Conservation (phyloP, 2,888 invertebrate species). For the Yponomeuta plumbellus region DNA sequence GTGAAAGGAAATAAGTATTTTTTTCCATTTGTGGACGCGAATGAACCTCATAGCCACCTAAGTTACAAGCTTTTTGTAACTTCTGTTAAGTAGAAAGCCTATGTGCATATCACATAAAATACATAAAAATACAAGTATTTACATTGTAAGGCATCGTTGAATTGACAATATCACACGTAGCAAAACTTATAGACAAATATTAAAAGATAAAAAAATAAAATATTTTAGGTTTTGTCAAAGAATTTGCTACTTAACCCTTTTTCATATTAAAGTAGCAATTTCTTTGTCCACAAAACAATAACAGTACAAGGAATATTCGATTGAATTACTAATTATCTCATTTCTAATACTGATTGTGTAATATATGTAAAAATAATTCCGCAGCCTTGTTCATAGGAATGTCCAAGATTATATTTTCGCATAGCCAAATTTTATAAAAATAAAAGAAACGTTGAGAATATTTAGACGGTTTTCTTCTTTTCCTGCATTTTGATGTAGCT, state of each 20-base stretch:
- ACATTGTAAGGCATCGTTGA: neutral
- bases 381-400: neutral
- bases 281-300: neutral
- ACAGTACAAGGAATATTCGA: too few relatives aligned
- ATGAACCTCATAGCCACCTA: too few relatives aligned
- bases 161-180: constrained; percentile 1
- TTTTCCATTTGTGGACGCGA: too few relatives aligned
- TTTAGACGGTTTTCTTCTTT: constrained; percentile 35
- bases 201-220: too few relatives aligned
- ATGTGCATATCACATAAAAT: neutral
- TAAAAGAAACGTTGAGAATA: neutral
- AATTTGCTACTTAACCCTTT: too few relatives aligned
- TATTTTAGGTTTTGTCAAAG: too few relatives aligned
- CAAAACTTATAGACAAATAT: neutral
- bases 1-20: too few relatives aligned
- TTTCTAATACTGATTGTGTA: neutral
- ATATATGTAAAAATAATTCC: neutral
- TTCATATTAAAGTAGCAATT: neutral
- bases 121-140: neutral
- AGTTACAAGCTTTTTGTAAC: neutral
- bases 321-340: neutral
- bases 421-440: neutral
- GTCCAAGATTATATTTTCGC: neutral
- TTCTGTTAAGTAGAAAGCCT: too few relatives aligned
- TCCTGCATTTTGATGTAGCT: constrained; percentile 51